Conservation (phyloP, 2,797 vertebrate species). For the Kryptopterus vitreolus region DNA sequence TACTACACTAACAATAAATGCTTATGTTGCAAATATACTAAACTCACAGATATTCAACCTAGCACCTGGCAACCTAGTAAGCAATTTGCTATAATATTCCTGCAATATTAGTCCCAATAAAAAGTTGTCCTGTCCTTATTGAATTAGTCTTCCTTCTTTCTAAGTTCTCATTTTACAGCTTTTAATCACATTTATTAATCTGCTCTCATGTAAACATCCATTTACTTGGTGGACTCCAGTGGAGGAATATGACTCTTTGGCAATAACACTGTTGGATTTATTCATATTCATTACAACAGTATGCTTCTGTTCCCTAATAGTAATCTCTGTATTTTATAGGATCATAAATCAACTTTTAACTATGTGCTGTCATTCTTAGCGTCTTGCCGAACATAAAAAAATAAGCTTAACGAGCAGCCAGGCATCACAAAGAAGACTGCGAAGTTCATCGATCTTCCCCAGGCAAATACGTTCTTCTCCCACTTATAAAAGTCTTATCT, state of each 20-base stretch:
- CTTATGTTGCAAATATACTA: not conserved
- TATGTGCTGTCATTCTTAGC: constrained; percentile 22
- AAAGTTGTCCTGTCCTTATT: not conserved
- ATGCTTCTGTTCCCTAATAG: constrained; percentile 42
- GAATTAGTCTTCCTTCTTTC: not conserved
- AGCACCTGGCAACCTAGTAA: not conserved
- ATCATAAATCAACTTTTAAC: constrained; percentile 50
- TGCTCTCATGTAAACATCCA: not conserved
- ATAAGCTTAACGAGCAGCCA: constrained; percentile 25
- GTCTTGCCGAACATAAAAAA: constrained; percentile 20
- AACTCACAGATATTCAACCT: not conserved
- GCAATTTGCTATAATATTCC: too few species aligned
- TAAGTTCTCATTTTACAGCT: not conserved
- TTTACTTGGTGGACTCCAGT: constrained; percentile 39
- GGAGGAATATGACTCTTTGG: constrained; percentile 23
- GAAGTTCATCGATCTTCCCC: constrained; percentile 37
- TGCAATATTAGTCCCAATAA: too few species aligned
- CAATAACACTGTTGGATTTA: constrained; percentile 34
- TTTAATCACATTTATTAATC: constrained; percentile 14
- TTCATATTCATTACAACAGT: constrained; percentile 50
- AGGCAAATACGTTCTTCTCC: constrained; percentile 33
- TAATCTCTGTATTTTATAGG: constrained; percentile 46
- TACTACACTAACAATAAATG: not conserved
- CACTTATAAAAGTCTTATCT: constrained; percentile 35
- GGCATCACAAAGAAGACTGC: constrained; percentile 19